Conservation (phyloP, 2,113 vertebrate species). For the Rhynchopsitta pachyrhyncha region DNA sequence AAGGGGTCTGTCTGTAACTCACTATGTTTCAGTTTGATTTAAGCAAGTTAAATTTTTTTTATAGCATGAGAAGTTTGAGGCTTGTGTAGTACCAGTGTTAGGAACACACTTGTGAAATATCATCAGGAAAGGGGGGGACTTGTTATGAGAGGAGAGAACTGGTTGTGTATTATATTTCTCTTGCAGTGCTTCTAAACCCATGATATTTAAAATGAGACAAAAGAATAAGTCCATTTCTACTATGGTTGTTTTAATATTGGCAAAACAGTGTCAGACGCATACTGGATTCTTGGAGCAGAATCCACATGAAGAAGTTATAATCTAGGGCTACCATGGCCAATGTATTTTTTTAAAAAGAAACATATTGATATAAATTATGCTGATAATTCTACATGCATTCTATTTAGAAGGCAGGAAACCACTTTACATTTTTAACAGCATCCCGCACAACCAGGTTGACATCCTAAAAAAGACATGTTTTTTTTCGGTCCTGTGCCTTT, state of each 20-base stretch:
- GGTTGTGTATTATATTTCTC: not conserved
- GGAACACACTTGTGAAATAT: not conserved
- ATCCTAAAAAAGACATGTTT: constrained; percentile 19
- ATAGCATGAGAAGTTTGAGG: not conserved
- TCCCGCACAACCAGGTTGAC: not conserved
- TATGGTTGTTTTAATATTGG: not conserved
- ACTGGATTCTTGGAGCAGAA: not conserved
- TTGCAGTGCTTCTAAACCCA: not conserved
- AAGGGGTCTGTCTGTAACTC: not conserved
- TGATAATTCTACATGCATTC: constrained; percentile 10
- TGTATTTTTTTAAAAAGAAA: not conserved
- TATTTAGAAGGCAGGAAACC: constrained; percentile 9
- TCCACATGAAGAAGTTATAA: not conserved
- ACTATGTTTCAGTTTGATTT: not conserved
- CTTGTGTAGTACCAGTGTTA: not conserved
- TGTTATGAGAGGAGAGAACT: not conserved
- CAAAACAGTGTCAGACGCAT: not conserved
- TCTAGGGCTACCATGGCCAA: not conserved
- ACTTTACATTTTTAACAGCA: not conserved
- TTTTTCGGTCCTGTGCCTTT: constrained; percentile 33
- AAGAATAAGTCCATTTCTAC: not conserved
- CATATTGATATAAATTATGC: not conserved
- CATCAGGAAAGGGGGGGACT: not conserved
- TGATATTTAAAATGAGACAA: not conserved
- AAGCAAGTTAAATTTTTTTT: not conserved